phyloP scores from a whole-genome alignment of 2,113 vertebrate genomes.

The Galbula dea region DNA sequence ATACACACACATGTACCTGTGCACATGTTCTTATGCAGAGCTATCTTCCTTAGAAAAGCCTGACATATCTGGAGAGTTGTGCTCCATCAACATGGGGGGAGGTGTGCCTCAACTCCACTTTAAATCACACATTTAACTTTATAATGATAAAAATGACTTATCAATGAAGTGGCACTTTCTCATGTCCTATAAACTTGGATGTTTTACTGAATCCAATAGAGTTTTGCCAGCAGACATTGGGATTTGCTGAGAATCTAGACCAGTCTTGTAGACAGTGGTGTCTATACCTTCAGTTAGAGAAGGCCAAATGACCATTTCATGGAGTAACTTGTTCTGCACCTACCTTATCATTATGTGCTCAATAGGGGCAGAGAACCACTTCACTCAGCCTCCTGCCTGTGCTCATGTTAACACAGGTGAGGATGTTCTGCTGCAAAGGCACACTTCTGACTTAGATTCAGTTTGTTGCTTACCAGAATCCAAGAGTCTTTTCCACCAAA shows the following conservation, averaged over 20 bases:
- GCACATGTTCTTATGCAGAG: neutral
- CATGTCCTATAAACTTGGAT: neutral
- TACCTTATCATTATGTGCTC: neutral
- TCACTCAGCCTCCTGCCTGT: neutral
- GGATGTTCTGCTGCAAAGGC: neutral
- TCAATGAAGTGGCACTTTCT: neutral
- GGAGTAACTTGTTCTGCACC: neutral
- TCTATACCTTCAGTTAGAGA: neutral
- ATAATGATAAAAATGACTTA: neutral
- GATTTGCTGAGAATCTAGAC: neutral
- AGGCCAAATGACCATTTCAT: neutral
- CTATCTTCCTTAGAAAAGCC: neutral
- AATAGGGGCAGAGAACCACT: neutral
- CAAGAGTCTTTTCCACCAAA: neutral
- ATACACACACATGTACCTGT: neutral
- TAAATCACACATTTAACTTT: neutral
- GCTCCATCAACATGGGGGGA: no score
- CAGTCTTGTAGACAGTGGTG: neutral
- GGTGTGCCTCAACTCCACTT: neutral
- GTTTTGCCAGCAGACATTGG: neutral
- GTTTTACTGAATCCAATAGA: neutral
- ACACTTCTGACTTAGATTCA: neutral
- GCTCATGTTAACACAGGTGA: neutral
- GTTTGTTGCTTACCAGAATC: neutral
- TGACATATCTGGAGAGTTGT: neutral